Base-by-base conservation (phyloP, 2,888 invertebrate genomes). In the Aphelenchoides bicaudatus region DNA sequence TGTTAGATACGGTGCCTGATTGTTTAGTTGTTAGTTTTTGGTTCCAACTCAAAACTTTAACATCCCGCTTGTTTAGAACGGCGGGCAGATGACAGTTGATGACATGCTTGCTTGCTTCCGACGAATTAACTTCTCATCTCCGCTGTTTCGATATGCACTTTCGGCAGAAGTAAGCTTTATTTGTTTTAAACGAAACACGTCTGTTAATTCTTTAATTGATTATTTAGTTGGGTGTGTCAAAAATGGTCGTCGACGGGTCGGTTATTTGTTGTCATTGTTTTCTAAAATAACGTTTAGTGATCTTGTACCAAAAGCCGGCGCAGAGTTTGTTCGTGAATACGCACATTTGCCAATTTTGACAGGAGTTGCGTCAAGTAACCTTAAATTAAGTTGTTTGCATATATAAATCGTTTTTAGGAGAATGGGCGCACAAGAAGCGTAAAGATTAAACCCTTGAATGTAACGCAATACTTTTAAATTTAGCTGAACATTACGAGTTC, bases 391-490 rank as follows among this genome's bases (percentile, higher is more conserved):
- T n/a, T n/a, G n/a, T n/a, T n/a, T n/a, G n/a, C n/a, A n/a, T n/a
- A n/a, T n/a, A n/a, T n/a, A n/a, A n/a, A n/a, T n/a, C n/a, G n/a
- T n/a, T n/a, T n/a, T n/a, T n/a, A n/a, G n/a, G 68, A 31, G 79
- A 79, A 59, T 79, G 79, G 79, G 75, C 71, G 47, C 77, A 78
- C 56, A 79, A 79, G 63, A 75, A 74, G 63, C 68, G 78, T 77
- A n/a, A n/a, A n/a, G n/a, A n/a, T n/a, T n/a, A n/a, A n/a, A n/a
- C n/a, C n/a, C n/a, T n/a, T n/a, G n/a, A 3, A 21, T 28, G 29
- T 21, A 3, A 23, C 19, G 39, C n/a, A 56, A 52, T n/a, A 39
- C 23, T 5, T 31, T 30, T 30, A 19, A 30, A 59, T 73, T 58
- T 52, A 78, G 78, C 73, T 0, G 66, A 70, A 46, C 77, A 72